Conservation (phyloP, 2,888 invertebrate genomes). For the Tipula helvola region DNA sequence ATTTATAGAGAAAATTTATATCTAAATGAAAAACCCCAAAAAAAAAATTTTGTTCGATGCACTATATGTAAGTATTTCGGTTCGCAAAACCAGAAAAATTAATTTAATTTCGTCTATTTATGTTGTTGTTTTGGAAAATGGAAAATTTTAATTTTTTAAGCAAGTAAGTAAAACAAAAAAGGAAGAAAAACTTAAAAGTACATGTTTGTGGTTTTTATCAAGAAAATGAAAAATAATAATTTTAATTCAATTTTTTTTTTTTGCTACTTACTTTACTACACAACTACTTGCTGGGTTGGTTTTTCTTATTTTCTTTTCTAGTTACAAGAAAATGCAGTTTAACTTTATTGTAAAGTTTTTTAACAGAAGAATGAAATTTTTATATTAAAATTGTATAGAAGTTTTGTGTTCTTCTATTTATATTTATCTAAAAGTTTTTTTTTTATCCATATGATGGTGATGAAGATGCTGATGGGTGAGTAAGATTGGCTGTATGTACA, state of each 20-base stretch:
- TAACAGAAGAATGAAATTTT: not conserved
- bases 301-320: not conserved
- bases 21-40: not conserved
- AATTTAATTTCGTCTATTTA: not conserved
- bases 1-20: not conserved
- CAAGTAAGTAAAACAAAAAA: not conserved
- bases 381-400: not conserved
- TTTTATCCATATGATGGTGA: not conserved
- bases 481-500: not conserved
- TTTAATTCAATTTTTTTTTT: not conserved
- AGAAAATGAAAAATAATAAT: not conserved
- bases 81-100: not conserved
- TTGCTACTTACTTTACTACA: not conserved
- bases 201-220: not conserved
- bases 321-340: not conserved
- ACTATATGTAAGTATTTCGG: not conserved
- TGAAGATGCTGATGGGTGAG: not conserved
- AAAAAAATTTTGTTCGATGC: not conserved
- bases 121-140: not conserved
- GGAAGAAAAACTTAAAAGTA: not conserved
- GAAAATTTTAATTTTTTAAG: not conserved
- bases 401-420: not conserved
- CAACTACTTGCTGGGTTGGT: not conserved
- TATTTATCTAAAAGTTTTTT: not conserved
- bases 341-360: constrained; percentile 4